phyloP scores from a whole-genome alignment of 1,140 invertebrate genomes.

The Drosophila azteca region DNA sequence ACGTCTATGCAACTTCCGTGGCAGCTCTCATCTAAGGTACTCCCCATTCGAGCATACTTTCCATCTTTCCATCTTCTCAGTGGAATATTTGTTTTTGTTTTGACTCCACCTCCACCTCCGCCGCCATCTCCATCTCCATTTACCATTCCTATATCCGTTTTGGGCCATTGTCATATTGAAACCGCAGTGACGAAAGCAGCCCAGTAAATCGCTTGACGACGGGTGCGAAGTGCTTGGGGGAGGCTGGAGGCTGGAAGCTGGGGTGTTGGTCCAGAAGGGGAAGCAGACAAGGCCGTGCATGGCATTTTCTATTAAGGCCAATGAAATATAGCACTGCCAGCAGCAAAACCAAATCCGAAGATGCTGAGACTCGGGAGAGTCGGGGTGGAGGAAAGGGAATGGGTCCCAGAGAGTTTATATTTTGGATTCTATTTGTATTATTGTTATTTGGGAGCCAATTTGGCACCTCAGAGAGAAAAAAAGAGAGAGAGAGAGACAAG shows the following conservation, averaged over 20 bases:
- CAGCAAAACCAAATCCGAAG: not conserved
- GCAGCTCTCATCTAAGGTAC: not conserved
- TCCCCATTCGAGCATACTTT: not conserved
- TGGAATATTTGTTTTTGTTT: conserved; percentile 31
- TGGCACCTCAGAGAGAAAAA: conserved; percentile 30
- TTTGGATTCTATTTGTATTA: conserved; percentile 36
- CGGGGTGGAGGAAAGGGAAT: not conserved
- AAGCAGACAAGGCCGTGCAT: conserved; percentile 55
- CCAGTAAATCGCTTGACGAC: conserved; percentile 2
- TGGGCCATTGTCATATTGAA: conserved; percentile 67
- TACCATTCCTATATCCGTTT: not conserved
- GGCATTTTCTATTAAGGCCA: conserved; percentile 73
- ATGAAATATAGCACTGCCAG: conserved; percentile 51
- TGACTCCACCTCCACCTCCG: not conserved
- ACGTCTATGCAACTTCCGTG: no score
- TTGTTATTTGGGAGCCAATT: conserved; percentile 68
- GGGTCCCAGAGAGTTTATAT: conserved; percentile 46
- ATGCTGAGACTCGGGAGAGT: not conserved
- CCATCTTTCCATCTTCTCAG: not conserved
- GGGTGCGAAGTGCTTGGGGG: not conserved
- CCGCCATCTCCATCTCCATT: no score
- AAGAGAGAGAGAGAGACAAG: conserved; percentile 14
- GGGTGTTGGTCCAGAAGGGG: not conserved
- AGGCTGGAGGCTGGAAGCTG: not conserved
- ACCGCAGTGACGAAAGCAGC: conserved; percentile 69